A percentile compares a stretch with the other conserved stretches of the same genome.
Conservation (phyloP, 2,113 vertebrate species). For the Mormyrus lacerda region DNA sequence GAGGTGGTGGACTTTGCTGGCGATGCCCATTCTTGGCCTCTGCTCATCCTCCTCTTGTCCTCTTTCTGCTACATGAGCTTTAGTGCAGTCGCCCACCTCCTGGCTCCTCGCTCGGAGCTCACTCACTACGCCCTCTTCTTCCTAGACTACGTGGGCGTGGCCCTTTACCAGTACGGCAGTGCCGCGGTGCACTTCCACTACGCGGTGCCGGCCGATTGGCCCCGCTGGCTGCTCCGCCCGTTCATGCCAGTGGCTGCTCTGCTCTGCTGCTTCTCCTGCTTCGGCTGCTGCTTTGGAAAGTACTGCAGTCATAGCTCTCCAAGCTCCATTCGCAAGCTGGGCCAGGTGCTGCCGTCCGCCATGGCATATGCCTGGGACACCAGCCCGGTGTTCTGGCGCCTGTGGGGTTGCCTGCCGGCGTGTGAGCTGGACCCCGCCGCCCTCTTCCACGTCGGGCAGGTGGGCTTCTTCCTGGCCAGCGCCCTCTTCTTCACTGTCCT, state of each 20-base stretch:
- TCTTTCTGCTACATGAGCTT: constrained; percentile 68
- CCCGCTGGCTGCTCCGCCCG: constrained; percentile 45
- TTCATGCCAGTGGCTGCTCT: constrained; percentile 67
- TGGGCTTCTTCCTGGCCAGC: constrained; percentile 74
- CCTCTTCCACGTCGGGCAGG: constrained; percentile 51
- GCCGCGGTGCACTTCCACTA: constrained; percentile 80
- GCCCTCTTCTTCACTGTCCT: constrained; percentile 77
- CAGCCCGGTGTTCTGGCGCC: constrained; percentile 71
- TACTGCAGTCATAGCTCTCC: constrained; percentile 58
- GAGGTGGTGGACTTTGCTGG: constrained; percentile 64
- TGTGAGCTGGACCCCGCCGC: constrained; percentile 31
- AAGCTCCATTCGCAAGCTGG: constrained; percentile 57
- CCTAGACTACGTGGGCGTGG: constrained; percentile 85
- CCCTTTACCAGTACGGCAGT: constrained; percentile 81
- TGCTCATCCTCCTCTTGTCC: constrained; percentile 69
- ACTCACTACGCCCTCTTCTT: constrained; percentile 81
- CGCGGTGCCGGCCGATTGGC: constrained; percentile 63
- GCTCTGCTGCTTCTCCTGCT: constrained; percentile 76
- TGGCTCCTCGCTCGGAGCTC: constrained; percentile 79
- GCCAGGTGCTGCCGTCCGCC: constrained; percentile 73
- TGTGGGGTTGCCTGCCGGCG: constrained; percentile 38
- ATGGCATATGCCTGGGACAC: constrained; percentile 78
- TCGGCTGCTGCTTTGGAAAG: constrained; percentile 80
- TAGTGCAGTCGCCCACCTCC: constrained; percentile 75
- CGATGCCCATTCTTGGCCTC: constrained; percentile 70